Evolutionary conservation across 2,797 vertebrate genomes (phyloP).

Genomic region (Hapalemur alaotrensis): DNA sequence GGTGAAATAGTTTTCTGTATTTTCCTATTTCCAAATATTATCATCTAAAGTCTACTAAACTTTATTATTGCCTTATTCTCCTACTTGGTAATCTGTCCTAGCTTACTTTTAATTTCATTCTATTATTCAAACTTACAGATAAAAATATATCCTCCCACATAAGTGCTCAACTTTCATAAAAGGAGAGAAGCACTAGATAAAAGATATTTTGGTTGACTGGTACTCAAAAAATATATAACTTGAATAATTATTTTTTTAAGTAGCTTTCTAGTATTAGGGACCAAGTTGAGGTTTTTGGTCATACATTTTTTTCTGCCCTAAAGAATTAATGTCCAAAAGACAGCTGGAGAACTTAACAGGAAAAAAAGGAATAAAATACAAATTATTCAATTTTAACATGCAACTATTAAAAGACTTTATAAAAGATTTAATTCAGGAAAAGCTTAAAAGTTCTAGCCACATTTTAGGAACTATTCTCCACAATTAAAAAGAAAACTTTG

Average conservation of each 20-base stretch:
- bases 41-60: not conserved
- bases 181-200: not conserved
- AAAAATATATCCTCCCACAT: not conserved
- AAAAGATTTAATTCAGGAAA: not conserved
- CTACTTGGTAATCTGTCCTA: not conserved
- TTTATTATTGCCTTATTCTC: constrained; percentile 24
- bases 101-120: constrained; percentile 1
- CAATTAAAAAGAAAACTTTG: constrained; percentile 8
- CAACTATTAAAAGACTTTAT: not conserved
- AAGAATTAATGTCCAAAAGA: not conserved
- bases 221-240: not conserved
- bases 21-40: constrained; percentile 17
- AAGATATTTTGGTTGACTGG: not conserved
- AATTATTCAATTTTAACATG: not conserved
- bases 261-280: not conserved
- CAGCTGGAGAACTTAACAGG: not conserved
- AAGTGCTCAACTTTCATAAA: not conserved
- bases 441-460: not conserved
- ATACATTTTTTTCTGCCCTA: not conserved
- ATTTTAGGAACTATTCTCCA: not conserved
- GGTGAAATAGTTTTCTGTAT: not conserved
- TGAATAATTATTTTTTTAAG: not conserved
- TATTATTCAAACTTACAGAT: not conserved
- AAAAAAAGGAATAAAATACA: constrained; percentile 3
- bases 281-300: not conserved